Evolutionary conservation across 37 sponge, comb jelly and placozoan species (phyloP).

Genomic region (Oopsacas minuta): DNA sequence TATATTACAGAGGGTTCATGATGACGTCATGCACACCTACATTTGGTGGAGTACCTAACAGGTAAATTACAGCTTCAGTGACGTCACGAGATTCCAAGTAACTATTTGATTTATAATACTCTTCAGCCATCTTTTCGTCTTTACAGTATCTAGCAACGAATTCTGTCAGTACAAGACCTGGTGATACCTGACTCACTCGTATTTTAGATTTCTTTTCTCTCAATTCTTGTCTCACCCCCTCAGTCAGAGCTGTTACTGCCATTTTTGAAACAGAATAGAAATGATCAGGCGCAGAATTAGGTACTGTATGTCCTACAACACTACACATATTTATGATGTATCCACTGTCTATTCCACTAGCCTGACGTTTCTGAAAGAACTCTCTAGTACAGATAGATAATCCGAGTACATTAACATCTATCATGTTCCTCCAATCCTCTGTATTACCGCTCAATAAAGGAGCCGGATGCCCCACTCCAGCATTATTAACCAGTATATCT

Average conservation of each 20-base stretch:
- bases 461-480: constrained; percentile 46
- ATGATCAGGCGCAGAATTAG: not conserved
- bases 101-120: not conserved
- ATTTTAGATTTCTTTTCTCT: constrained; percentile 48
- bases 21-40: not conserved
- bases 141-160: constrained; percentile 25
- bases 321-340: constrained; percentile 38
- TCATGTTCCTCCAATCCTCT: constrained; percentile 52
- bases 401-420: constrained; percentile 65
- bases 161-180: constrained; percentile 59
- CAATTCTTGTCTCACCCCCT: constrained; percentile 53
- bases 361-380: constrained; percentile 37
- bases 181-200: constrained; percentile 56
- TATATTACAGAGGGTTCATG: no score
- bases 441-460: constrained; percentile 40
- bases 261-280: constrained; percentile 60
- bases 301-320: not conserved
- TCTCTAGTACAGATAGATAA: constrained; percentile 46
- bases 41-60: constrained; percentile 1
- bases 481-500: constrained; percentile 66
- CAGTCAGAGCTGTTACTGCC: constrained; percentile 65
- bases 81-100: not conserved
- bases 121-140: not conserved
- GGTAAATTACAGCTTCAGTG: not conserved
- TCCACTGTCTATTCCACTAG: constrained; percentile 45